These are phyloP conservation scores for Xenopus borealis DNA, from an alignment of 2,113 vertebrate species.

Conservation along the genomic window DNA sequence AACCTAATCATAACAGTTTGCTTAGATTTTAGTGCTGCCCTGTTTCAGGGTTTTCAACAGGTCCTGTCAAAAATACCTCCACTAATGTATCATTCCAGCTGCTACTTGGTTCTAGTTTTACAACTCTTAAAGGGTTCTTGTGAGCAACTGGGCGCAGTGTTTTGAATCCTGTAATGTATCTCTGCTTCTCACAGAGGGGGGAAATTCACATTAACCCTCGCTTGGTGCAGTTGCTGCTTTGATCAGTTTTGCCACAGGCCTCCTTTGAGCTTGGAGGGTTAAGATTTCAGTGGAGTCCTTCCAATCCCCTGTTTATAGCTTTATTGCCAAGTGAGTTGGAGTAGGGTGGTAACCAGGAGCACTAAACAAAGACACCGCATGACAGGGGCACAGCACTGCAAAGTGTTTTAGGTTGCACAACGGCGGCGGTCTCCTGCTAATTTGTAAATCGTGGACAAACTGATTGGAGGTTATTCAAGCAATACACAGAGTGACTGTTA, in stretches of 20 bases:
- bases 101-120: background rate
- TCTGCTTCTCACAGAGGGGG: background rate
- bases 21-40: no score
- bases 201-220: background rate
- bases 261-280: no score
- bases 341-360: background rate
- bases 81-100: no score
- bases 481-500: slow-evolving; percentile 35
- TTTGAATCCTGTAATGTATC: background rate
- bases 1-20: no score
- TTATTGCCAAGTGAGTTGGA: background rate
- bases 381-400: slow-evolving; percentile 13
- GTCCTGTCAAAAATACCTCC: no score
- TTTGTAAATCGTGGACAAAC: slow-evolving; percentile 34
- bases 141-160: background rate
- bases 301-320: no score
- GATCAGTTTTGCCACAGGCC: no score
- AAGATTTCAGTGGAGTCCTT: no score
- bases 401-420: slow-evolving; percentile 12
- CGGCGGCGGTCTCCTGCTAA: slow-evolving; percentile 34
- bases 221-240: no score
- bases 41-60: no score
- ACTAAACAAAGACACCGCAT: slow-evolving; percentile 5
- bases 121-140: background rate
- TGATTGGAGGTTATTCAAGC: slow-evolving; percentile 33